phyloP scores from a whole-genome alignment of 2,888 invertebrate species.

The Busseola fusca region DNA sequence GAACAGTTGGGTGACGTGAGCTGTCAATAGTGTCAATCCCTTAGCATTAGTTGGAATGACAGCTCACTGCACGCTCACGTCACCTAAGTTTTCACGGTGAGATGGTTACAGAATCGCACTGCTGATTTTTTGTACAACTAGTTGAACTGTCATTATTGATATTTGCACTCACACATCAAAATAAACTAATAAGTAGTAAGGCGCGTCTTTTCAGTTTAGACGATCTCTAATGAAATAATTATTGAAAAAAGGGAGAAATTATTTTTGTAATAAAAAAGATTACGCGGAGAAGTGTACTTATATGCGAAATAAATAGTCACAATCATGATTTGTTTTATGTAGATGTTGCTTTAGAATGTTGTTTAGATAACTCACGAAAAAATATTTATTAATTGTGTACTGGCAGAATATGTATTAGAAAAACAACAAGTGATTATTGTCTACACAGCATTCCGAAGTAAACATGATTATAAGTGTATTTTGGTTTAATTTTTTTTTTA shows the following conservation, averaged over 20 bases:
- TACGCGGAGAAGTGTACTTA: slow-evolving; percentile 59
- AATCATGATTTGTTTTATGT: slow-evolving; percentile 63
- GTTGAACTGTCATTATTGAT: no score
- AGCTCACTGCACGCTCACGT: no score
- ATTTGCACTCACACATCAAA: no score
- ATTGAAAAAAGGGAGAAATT: slow-evolving; percentile 11
- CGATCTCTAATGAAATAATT: not conserved
- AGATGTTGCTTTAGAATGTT: slow-evolving; percentile 35
- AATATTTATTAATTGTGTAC: slow-evolving; percentile 48
- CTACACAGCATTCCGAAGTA: slow-evolving; percentile 47
- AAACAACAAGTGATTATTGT: slow-evolving; percentile 12
- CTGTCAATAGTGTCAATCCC: no score
- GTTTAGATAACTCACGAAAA: slow-evolving; percentile 47
- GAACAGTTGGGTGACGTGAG: no score
- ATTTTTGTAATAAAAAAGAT: slow-evolving; percentile 44
- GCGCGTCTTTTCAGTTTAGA: no score
- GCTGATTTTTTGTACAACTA: no score
- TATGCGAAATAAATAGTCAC: slow-evolving; percentile 66
- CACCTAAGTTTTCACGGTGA: no score
- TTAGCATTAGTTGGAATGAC: no score
- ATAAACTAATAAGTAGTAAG: no score
- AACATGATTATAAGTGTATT: slow-evolving; percentile 46
- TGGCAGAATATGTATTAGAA: slow-evolving; percentile 14
- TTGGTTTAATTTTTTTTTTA: slow-evolving; percentile 49
- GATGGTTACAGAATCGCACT: no score